A percentile compares a stretch with the other conserved stretches of the same genome.
Conservation (phyloP, 2,888 invertebrate genomes). For the Orthosia cruda region DNA sequence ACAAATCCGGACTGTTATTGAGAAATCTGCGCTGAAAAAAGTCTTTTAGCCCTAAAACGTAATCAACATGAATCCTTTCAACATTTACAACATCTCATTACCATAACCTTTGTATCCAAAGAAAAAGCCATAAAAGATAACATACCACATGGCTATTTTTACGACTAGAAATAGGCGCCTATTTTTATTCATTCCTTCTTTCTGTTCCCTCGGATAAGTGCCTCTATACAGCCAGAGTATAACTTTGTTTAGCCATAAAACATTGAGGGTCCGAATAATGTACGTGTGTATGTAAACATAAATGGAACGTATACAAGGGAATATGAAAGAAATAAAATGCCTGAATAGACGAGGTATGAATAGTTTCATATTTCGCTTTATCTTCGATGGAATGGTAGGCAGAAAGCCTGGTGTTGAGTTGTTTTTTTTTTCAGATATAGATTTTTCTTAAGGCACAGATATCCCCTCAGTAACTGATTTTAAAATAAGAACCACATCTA, state of each 20-base stretch:
- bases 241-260: slow-evolving; percentile 57
- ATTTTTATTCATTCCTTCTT: slow-evolving; percentile 64
- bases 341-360: slow-evolving; percentile 46
- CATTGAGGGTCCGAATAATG: slow-evolving; percentile 64
- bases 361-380: slow-evolving; percentile 49
- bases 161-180: slow-evolving; percentile 51
- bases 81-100: slow-evolving; percentile 50
- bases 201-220: slow-evolving; percentile 53
- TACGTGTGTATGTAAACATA: slow-evolving; percentile 57
- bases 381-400: slow-evolving; percentile 1
- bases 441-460: no score
- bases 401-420: neutral
- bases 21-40: neutral
- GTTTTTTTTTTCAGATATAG: no score
- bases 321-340: slow-evolving; percentile 56
- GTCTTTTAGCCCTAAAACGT: slow-evolving; percentile 7
- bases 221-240: slow-evolving; percentile 45
- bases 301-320: slow-evolving; percentile 40
- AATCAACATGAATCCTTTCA: slow-evolving; percentile 31
- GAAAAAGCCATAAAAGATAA: slow-evolving; percentile 58
- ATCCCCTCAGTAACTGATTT: no score
- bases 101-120: slow-evolving; percentile 46
- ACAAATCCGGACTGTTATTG: neutral
- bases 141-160: slow-evolving; percentile 56
- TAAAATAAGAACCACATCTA: no score